Evolutionary conservation across 2,797 vertebrate genomes (phyloP), one percentile per base, ranked within the genome.

Genomic region (Cossypha polioptera): DNA sequence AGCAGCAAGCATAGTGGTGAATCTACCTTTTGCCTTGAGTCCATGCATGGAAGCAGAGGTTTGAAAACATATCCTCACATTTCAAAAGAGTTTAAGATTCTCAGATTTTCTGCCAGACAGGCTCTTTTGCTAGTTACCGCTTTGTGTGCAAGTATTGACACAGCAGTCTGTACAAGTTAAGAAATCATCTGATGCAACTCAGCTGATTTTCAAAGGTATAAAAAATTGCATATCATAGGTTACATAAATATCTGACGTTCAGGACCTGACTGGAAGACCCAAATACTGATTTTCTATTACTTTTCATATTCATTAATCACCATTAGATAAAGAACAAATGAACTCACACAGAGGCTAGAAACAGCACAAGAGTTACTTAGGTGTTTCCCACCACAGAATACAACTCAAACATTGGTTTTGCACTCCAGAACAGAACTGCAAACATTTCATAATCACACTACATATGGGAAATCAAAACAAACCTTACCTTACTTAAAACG

Each of bases 401-500:
- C 31, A 94, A 86, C 61, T 75, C 88, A 94, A 96, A 94, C 79
- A 90, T 69, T 90, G 51, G 48, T 90, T 95, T 40, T 90, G 76
- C 74, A 81, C 90, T 86, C 8, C 2, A 81, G 79, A 91, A 86
- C 48, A 91, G 69, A 88, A 88, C 59, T 16, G 42, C 80, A 94
- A 96, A 94, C 25, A 94, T 90, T 95, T 86, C 85, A 73, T 48
- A 91, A 95, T 38, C 4, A 0, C 65, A 35, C 62, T 53, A 57
- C 0, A 2, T 35, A 83, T 13, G 57, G 59, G 92, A 95, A 96
- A 67, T 76, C 24, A 91, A 95, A 96, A 79, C 76, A 95, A 78
- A 59, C 38, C 92, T 96, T 96, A 96, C 95, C 95, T 92, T 88
- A 63, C 19, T 86, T 53, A 16, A 90, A 94, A 88, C 2, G 40